Evolutionary conservation across 2,888 invertebrate genomes (phyloP).

Genomic region (Sarcophaga carnaria): DNA sequence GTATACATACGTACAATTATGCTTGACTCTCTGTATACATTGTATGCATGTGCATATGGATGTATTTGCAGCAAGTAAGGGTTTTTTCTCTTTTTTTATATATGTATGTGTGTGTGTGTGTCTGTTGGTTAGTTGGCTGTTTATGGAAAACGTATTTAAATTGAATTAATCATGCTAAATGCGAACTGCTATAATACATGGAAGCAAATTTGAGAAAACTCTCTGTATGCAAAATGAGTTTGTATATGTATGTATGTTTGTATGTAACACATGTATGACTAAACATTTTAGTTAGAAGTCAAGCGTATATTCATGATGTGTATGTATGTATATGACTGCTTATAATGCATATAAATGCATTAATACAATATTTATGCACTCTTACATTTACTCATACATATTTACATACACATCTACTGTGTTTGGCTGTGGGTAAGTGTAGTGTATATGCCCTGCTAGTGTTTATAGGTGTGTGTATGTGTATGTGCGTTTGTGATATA

Average conservation of each 20-base stretch:
- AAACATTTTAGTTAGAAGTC: neutral
- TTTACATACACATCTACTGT: too few species aligned
- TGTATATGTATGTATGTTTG: neutral
- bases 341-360: neutral
- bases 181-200: constrained; percentile 24
- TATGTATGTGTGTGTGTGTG: neutral
- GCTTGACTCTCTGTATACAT: neutral
- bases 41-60: neutral
- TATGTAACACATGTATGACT: neutral
- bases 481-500: neutral
- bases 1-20: neutral
- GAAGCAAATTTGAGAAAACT: neutral
- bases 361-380: neutral
- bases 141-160: constrained; percentile 54
- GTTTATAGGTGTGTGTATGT: too few species aligned
- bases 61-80: neutral
- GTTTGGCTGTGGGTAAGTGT: too few species aligned
- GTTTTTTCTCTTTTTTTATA: neutral
- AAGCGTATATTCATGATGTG: neutral
- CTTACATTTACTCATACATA: too few species aligned
- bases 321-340: too few species aligned
- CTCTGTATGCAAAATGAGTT: neutral
- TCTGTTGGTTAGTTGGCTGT: neutral
- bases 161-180: constrained; percentile 64
- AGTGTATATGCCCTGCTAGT: too few species aligned